Evolutionary conservation across 2,797 vertebrate species (phyloP).

Genomic region (Menidia menidia): DNA sequence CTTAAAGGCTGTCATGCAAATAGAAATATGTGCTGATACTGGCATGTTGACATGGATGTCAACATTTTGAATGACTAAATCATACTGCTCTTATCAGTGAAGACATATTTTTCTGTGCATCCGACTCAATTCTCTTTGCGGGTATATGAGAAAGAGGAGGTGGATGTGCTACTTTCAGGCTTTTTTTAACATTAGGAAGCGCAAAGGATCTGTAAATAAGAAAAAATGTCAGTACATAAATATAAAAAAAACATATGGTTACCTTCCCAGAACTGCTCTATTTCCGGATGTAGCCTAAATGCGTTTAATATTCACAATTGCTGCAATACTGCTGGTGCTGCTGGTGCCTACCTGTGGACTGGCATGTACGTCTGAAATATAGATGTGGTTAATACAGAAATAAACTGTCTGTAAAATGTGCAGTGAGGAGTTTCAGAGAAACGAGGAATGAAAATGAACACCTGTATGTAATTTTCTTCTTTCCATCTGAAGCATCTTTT

Average conservation of each 20-base stretch:
- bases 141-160: constrained; percentile 3
- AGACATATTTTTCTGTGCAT: constrained; percentile 34
- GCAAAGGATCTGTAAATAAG: constrained; percentile 38
- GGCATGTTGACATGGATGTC: constrained; percentile 22
- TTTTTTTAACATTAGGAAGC: constrained; percentile 67
- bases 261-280: constrained; percentile 24
- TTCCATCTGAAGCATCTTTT: constrained; percentile 41
- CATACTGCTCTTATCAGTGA: constrained; percentile 20
- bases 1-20: constrained; percentile 15
- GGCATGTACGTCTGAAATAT: neutral
- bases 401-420: neutral
- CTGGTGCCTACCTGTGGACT: constrained; percentile 5
- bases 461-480: constrained; percentile 5
- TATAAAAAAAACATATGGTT: constrained; percentile 40
- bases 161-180: constrained; percentile 49
- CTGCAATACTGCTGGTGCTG: constrained; percentile 9
- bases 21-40: constrained; percentile 21
- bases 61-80: constrained; percentile 40
- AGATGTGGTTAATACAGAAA: constrained; percentile 1
- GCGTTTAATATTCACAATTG: neutral
- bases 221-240: constrained; percentile 51
- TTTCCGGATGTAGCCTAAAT: constrained; percentile 37
- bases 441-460: neutral
- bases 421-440: constrained; percentile 2
- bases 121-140: constrained; percentile 34